These are phyloP conservation scores for Gorsachius goisagi DNA, from an alignment of 2,113 vertebrate species.

Conservation along the genomic window DNA sequence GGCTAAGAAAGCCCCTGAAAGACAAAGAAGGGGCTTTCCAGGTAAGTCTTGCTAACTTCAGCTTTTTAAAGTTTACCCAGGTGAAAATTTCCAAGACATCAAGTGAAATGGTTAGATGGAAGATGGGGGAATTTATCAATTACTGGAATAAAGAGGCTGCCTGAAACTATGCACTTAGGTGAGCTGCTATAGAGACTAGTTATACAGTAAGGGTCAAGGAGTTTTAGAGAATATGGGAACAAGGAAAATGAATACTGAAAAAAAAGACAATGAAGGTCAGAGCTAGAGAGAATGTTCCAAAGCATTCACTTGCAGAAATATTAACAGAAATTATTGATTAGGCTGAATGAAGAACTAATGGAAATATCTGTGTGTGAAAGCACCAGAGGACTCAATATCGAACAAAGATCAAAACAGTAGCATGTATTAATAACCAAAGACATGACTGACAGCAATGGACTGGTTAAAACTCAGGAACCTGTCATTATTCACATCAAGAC, in stretches of 20 bases:
- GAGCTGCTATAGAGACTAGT: neutral
- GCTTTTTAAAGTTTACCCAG: neutral
- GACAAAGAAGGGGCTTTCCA: neutral
- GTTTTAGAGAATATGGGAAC: neutral
- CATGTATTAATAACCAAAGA: neutral
- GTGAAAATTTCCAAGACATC: neutral
- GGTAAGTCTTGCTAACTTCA: neutral
- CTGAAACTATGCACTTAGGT: neutral
- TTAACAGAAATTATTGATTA: neutral
- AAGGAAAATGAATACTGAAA: neutral
- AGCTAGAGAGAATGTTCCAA: neutral
- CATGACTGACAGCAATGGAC: neutral
- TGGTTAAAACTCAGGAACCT: neutral
- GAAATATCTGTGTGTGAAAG: neutral
- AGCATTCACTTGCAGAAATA: neutral
- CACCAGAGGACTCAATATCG: neutral
- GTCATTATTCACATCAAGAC: neutral
- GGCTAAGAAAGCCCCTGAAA: neutral
- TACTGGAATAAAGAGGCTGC: neutral
- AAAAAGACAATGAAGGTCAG: neutral
- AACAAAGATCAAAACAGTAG: neutral
- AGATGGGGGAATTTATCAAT: neutral
- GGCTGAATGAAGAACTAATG: neutral
- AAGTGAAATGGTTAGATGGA: neutral
- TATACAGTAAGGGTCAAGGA: neutral